Percentiles rank a stretch among this genome's conserved stretches.
phyloP scores from a whole-genome alignment of 2,113 vertebrate genomes.

The Peromyscus californicus region DNA sequence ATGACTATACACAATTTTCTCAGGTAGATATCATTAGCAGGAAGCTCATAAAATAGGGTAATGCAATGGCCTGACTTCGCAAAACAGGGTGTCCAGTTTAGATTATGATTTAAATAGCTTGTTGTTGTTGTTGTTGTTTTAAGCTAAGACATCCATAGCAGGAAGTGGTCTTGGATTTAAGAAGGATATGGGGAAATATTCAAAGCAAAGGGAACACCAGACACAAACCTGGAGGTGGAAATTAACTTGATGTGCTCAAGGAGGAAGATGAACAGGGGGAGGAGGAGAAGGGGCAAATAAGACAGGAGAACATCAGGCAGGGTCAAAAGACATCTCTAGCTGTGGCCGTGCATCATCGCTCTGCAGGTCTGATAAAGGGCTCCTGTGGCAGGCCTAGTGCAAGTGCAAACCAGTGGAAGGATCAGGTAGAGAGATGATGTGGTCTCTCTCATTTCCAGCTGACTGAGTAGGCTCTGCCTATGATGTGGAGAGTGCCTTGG shows the following conservation, averaged over 20 bases:
- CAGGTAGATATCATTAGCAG: background rate
- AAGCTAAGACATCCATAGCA: background rate
- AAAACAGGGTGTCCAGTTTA: background rate
- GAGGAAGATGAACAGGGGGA: background rate
- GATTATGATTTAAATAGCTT: background rate
- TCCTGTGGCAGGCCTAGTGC: no score
- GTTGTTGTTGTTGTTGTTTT: background rate
- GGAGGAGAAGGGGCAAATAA: background rate
- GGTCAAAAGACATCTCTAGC: background rate
- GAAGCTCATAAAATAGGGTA: background rate
- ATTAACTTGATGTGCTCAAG: background rate
- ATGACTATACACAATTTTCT: background rate
- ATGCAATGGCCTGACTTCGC: background rate
- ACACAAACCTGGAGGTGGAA: background rate
- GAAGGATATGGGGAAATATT: background rate
- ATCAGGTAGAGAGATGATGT: background rate
- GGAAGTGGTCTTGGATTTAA: background rate
- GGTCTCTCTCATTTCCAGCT: background rate
- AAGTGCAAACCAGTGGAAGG: background rate
- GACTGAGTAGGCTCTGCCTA: background rate
- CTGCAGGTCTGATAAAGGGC: background rate
- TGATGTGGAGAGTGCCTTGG: background rate
- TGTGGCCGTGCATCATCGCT: background rate
- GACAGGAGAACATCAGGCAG: background rate
- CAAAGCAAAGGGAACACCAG: background rate